These are phyloP conservation scores for Pyrgus malvae DNA, from an alignment of 2,888 invertebrate species.

Conservation along the genomic window DNA sequence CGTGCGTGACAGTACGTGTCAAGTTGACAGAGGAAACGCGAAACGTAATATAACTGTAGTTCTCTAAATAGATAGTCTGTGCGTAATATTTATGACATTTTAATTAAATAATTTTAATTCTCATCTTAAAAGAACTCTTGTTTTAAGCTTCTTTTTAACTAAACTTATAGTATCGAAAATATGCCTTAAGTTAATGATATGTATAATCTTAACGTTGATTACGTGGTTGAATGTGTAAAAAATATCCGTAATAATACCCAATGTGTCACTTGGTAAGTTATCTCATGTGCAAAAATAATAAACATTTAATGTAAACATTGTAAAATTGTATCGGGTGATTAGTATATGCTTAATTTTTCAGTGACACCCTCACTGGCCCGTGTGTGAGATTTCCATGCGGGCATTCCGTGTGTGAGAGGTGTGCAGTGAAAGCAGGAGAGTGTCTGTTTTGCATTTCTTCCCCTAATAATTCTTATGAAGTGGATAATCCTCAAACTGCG, in stretches of 20 bases:
- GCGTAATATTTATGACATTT: no score
- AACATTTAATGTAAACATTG: neutral
- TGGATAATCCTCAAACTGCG: constrained; percentile 47
- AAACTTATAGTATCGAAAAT: neutral
- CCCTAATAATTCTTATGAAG: constrained; percentile 33
- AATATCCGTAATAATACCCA: constrained; percentile 51
- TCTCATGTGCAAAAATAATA: neutral
- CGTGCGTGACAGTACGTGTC: no score
- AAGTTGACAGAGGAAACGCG: no score
- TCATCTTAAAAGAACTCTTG: no score
- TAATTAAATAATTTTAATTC: no score
- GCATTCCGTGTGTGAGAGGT: constrained; percentile 59
- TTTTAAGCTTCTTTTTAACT: no score
- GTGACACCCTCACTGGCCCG: constrained; percentile 53
- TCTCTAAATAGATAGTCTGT: no score
- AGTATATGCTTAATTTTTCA: constrained; percentile 35
- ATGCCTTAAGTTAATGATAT: neutral
- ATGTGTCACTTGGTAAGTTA: constrained; percentile 58
- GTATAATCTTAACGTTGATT: constrained; percentile 45
- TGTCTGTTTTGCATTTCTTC: constrained; percentile 55
- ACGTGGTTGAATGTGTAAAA: constrained; percentile 49
- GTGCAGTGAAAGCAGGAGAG: constrained; percentile 43
- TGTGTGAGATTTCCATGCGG: constrained; percentile 60
- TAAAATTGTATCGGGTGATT: neutral
- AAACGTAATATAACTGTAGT: no score